Evolutionary conservation across 2,888 invertebrate species (phyloP), one percentile per base, ranked within the genome.

Genomic region (Zaprionus obscuricornis): DNA sequence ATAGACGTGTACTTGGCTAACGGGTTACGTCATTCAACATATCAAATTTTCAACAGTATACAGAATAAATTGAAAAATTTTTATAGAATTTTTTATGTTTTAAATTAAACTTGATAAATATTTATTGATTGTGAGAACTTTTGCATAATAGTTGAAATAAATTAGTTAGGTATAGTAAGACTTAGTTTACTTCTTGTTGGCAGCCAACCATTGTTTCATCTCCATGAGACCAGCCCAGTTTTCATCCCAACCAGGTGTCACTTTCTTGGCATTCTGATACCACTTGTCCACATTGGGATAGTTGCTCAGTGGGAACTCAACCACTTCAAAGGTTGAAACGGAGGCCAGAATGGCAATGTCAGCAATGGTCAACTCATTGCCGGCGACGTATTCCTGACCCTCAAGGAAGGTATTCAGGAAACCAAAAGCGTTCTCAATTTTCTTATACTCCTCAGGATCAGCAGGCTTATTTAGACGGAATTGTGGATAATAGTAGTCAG

Each of bases 341-440:
- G 93, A 92, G 5, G 94, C 92, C 18, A 93, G 90, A 11, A 96
- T 88, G n/a, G 93, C 90, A 29, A 96, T 91, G 89, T 97, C 97
- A 1, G 96, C 96, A 11, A 97, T 88, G 5, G 96, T 96, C 43
- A 96, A 90, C 60, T 91, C 91, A 54, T 93, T 91, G 0, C 96
- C 96, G 6, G 95, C 95, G 13, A 91, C 93, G 90, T 92, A 96
- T 49, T 92, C 91, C 74, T 94, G 92, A 0, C 93, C 93, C 24
- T 93, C 93, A 10, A 96, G 91, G 90, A 95, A 94, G 10, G 90
- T 92, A 72, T 96, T 93, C 33, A 96, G 90, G 60, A 93, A 92
- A 29, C 91, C 92, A 31, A 95, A 91, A 0, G 94, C 93, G 1
- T 93, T 93, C 18, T 93, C 93, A 17, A 95, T 91, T 85, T 94